Evolutionary conservation across 2,888 invertebrate species (phyloP).

Genomic region (Trissoscelio sp.): DNA sequence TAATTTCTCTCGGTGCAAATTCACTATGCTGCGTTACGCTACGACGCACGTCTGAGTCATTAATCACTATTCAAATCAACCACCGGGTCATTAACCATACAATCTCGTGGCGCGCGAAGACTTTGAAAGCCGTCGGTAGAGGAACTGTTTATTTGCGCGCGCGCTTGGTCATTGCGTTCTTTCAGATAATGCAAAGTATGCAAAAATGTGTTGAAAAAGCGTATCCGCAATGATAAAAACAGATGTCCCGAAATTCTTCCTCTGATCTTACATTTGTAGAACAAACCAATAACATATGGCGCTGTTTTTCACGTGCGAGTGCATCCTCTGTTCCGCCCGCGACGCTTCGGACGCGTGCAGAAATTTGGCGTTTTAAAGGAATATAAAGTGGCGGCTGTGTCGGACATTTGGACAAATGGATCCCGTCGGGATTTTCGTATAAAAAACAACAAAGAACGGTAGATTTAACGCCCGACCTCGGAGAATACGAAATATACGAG

Average conservation of each 20-base stretch:
- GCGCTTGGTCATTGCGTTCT: not conserved
- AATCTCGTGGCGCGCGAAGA: constrained; percentile 13
- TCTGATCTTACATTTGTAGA: constrained; percentile 45
- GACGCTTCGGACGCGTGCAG: constrained; percentile 46
- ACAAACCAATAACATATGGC: constrained; percentile 46
- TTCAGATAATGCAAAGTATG: not conserved
- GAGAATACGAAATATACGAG: constrained; percentile 52
- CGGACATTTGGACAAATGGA: constrained; percentile 60
- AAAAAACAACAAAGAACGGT: constrained; percentile 53
- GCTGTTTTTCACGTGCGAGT: constrained; percentile 31
- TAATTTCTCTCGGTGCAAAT: constrained; percentile 56
- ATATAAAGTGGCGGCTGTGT: constrained; percentile 57
- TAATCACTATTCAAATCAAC: constrained; percentile 64
- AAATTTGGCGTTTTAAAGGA: constrained; percentile 54
- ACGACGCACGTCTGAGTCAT: constrained; percentile 58
- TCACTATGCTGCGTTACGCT: constrained; percentile 50
- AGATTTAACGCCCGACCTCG: constrained; percentile 45
- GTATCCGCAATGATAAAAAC: constrained; percentile 6
- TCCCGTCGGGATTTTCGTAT: constrained; percentile 52
- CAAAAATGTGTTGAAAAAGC: not conserved
- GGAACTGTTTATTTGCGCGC: constrained; percentile 27
- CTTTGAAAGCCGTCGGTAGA: constrained; percentile 9
- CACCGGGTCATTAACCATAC: constrained; percentile 54
- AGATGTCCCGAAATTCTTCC: constrained; percentile 29
- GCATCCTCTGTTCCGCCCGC: constrained; percentile 15